Percentiles rank a stretch among this genome's conserved stretches.
Conservation (phyloP, 1,140 invertebrate species). For the Lepidurus packardi region DNA sequence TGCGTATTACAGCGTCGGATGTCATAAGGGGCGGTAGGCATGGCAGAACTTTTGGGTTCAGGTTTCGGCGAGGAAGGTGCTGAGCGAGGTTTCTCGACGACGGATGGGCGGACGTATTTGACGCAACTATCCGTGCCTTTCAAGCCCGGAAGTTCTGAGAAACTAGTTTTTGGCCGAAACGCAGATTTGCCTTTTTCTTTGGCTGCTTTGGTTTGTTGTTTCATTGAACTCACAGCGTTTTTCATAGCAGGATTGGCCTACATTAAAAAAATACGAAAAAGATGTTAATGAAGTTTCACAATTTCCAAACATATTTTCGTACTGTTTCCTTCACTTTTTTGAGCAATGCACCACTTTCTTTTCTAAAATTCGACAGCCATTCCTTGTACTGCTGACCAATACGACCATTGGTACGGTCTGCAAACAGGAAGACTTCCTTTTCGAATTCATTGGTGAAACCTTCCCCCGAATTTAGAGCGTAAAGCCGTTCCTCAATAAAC, state of each 20-base stretch:
- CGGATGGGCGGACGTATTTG: constrained; percentile 39
- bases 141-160: constrained; percentile 61
- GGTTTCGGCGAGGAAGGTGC: constrained; percentile 60
- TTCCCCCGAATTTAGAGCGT: constrained; percentile 78
- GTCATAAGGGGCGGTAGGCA: constrained; percentile 19
- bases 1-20: constrained; percentile 25
- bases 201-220: constrained; percentile 51
- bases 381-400: constrained; percentile 73
- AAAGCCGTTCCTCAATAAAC: constrained; percentile 88
- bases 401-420: constrained; percentile 70
- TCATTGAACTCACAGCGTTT: constrained; percentile 72
- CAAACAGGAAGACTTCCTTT: constrained; percentile 76
- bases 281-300: constrained; percentile 34
- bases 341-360: constrained; percentile 62
- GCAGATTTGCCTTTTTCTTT: constrained; percentile 66
- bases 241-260: constrained; percentile 75
- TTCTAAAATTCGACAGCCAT: constrained; percentile 58
- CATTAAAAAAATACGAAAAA: constrained; percentile 37
- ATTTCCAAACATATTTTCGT: constrained; percentile 28
- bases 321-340: constrained; percentile 61
- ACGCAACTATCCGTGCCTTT: constrained; percentile 51
- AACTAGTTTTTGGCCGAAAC: constrained; percentile 53
- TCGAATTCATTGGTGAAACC: constrained; percentile 94
- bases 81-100: constrained; percentile 50
- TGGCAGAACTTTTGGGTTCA: constrained; percentile 34